phyloP scores from a whole-genome alignment of 2,888 invertebrate species.

The Punctoribates punctum region DNA sequence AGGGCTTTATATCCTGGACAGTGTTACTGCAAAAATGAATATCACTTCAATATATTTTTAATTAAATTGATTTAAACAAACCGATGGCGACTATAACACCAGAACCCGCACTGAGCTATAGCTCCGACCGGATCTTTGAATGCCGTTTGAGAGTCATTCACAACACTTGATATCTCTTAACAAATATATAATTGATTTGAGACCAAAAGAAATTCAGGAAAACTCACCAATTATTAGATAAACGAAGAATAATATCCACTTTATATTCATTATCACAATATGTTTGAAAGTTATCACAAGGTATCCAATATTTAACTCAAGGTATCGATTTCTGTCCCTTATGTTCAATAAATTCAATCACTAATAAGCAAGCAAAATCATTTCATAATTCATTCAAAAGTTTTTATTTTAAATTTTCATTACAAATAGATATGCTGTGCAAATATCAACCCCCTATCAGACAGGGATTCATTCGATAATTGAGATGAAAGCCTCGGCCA shows the following conservation, averaged over 20 bases:
- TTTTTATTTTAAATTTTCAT: too few relatives aligned
- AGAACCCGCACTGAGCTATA: conserved; percentile 9
- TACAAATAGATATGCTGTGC: too few relatives aligned
- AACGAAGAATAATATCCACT: too few relatives aligned
- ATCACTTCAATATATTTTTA: background rate
- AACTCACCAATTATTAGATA: too few relatives aligned
- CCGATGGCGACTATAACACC: conserved; percentile 19
- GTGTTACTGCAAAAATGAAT: background rate
- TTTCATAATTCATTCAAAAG: too few relatives aligned
- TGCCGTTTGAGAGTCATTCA: background rate
- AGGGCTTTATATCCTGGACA: background rate
- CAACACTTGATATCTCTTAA: background rate
- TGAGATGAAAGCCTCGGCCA: conserved; percentile 47
- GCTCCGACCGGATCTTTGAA: conserved; percentile 5
- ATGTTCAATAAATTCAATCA: too few relatives aligned
- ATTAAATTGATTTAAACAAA: background rate
- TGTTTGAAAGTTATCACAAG: too few relatives aligned
- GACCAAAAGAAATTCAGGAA: too few relatives aligned
- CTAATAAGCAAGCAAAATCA: too few relatives aligned
- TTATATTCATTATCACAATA: too few relatives aligned
- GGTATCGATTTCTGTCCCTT: too few relatives aligned
- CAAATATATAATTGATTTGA: background rate
- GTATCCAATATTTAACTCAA: too few relatives aligned
- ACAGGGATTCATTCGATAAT: conserved; percentile 48
- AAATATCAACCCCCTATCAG: conserved; percentile 37